These are phyloP conservation scores for Macaria liturata DNA, from an alignment of 2,888 invertebrate genomes.

Conservation along the genomic window DNA sequence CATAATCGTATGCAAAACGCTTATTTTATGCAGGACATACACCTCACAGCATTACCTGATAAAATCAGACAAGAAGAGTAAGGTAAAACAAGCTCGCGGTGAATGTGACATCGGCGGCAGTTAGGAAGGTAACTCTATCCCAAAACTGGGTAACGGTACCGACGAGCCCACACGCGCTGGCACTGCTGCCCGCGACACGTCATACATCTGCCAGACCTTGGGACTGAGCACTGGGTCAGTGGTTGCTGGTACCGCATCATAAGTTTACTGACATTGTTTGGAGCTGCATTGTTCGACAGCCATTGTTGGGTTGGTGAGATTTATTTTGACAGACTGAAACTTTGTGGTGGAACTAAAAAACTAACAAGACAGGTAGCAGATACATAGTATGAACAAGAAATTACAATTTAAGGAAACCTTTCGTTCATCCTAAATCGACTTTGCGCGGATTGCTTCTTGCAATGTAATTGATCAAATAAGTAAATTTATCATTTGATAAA, in stretches of 20 bases:
- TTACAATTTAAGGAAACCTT: too few relatives aligned
- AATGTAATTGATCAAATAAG: too few relatives aligned
- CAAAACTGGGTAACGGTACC: conserved; percentile 57
- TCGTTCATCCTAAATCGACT: too few relatives aligned
- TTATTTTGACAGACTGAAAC: too few relatives aligned
- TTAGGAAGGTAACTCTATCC: conserved; percentile 26
- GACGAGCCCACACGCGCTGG: conserved; percentile 63
- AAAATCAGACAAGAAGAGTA: conserved; percentile 9
- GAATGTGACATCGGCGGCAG: conserved; percentile 10
- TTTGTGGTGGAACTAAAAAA: too few relatives aligned
- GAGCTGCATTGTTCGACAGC: too few relatives aligned
- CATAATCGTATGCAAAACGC: too few relatives aligned
- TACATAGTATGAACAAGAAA: too few relatives aligned
- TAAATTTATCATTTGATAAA: too few relatives aligned
- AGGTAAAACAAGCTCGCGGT: conserved; percentile 5
- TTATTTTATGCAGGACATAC: neutral
- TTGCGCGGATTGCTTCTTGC: too few relatives aligned
- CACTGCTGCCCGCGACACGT: conserved; percentile 48
- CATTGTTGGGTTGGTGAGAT: too few relatives aligned
- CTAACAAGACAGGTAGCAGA: too few relatives aligned
- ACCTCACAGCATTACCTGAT: neutral
- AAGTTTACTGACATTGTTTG: neutral
- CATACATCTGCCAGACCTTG: conserved; percentile 37
- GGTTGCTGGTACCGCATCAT: conserved; percentile 6
- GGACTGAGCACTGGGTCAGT: conserved; percentile 15